These are phyloP conservation scores for Mimumesa dahlbomi DNA, from an alignment of 2,888 invertebrate species.

Conservation along the genomic window DNA sequence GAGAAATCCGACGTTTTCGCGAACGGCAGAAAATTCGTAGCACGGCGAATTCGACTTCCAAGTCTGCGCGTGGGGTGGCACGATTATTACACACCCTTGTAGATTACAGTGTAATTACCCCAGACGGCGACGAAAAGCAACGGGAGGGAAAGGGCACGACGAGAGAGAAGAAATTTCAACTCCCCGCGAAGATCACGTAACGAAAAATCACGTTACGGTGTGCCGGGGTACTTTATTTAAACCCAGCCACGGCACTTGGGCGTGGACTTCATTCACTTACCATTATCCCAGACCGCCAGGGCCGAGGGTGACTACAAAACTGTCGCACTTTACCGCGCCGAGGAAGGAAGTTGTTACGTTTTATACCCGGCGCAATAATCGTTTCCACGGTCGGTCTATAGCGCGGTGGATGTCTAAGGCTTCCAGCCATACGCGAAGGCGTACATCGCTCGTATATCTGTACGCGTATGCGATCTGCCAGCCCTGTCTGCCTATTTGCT, in stretches of 20 bases:
- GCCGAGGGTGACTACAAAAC: slow-evolving; percentile 66
- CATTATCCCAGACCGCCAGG: slow-evolving; percentile 61
- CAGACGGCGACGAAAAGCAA: neutral
- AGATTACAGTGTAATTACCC: slow-evolving; percentile 53
- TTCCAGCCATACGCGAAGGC: slow-evolving; percentile 30
- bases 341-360: slow-evolving; percentile 73
- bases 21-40: no score
- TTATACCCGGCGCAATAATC: slow-evolving; percentile 74
- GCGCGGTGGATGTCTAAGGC: slow-evolving; percentile 52
- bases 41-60: slow-evolving; percentile 38
- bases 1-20: slow-evolving; percentile 49
- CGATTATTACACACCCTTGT: slow-evolving; percentile 42
- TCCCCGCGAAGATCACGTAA: slow-evolving; percentile 23
- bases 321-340: slow-evolving; percentile 68
- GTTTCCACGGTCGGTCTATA: slow-evolving; percentile 69
- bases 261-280: slow-evolving; percentile 72
- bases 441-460: slow-evolving; percentile 32
- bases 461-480: slow-evolving; percentile 16
- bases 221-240: slow-evolving; percentile 55
- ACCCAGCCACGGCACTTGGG: slow-evolving; percentile 54
- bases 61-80: slow-evolving; percentile 18
- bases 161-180: neutral
- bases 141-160: neutral
- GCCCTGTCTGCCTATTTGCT: slow-evolving; percentile 21
- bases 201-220: slow-evolving; percentile 54